phyloP scores from a whole-genome alignment of 2,113 vertebrate species.

The Laticauda laticaudata region DNA sequence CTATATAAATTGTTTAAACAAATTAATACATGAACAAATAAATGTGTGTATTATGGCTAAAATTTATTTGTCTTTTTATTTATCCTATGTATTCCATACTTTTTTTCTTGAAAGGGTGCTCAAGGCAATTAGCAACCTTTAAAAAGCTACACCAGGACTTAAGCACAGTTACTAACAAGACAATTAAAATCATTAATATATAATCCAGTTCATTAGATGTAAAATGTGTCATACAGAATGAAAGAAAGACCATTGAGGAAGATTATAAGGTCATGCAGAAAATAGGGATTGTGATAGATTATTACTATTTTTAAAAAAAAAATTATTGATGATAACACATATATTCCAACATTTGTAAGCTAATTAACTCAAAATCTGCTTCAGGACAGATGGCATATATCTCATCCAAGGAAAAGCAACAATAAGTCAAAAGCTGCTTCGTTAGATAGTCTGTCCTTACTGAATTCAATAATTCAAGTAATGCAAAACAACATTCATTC shows the following conservation, averaged over 20 bases:
- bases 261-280: neutral
- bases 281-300: neutral
- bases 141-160: neutral
- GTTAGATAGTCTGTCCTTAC: neutral
- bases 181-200: neutral
- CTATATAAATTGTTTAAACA: neutral
- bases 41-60: neutral
- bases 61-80: neutral
- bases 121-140: neutral
- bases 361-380: neutral
- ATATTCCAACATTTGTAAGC: neutral
- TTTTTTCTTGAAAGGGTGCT: neutral
- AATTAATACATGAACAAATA: neutral
- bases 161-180: neutral
- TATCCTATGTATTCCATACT: neutral
- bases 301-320: neutral
- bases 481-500: neutral
- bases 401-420: neutral
- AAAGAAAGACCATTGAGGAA: neutral
- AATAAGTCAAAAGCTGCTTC: neutral
- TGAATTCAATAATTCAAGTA: neutral
- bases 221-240: neutral
- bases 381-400: neutral
- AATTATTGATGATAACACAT: neutral
- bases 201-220: neutral